Evolutionary conservation across 2,797 vertebrate species (phyloP), one percentile per base, ranked within the genome.

Genomic region (Arnoldichthys spilopterus): DNA sequence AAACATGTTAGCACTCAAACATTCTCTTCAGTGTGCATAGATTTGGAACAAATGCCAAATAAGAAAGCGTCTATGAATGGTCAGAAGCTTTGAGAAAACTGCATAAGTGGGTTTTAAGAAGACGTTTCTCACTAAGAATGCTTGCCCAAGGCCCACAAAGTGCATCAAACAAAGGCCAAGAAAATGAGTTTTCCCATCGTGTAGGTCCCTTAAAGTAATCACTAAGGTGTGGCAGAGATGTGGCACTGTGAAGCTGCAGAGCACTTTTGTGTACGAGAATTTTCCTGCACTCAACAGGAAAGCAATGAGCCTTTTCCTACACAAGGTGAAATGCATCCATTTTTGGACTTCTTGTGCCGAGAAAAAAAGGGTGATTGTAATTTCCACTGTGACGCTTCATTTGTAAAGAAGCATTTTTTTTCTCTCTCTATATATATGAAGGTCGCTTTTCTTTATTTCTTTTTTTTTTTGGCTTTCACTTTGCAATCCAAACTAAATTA

Each of bases 291-390:
- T 73, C 72, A 78, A 85, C 79, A 86, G 82, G 68, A 85, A 76
- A 82, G 81, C 63, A 77, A 82, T 86, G 80, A 86, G 69, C 72
- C 86, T 74, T 81, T 88, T 87, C 86, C 85, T 87, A 89, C 88
- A 85, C 87, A 74, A 63, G 53, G 70, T 84, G 88, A 91, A 90
- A 86, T 32, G 51, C 81, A 85, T 70, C 74, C 72, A 74, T 88
- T 90, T 90, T 90, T 89, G 84, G 86, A 88, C 88, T 90, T 87
- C 87, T 84, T 82, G 86, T 12, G 56, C 13, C 86, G 15, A 34
- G 45, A 28, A 89, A 81, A 64, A 82, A 90, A 86, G 87, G 88
- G 89, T 86, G 83, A 79, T 83, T 87, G 86, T 89, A 80, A 88
- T 89, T 87, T 91, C 85, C 76, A 82, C 49, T 3, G 74, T 82